A percentile compares a stretch with the other conserved stretches of the same genome.
phyloP scores from a whole-genome alignment of 2,797 vertebrate genomes.

The Champsocephalus esox region DNA sequence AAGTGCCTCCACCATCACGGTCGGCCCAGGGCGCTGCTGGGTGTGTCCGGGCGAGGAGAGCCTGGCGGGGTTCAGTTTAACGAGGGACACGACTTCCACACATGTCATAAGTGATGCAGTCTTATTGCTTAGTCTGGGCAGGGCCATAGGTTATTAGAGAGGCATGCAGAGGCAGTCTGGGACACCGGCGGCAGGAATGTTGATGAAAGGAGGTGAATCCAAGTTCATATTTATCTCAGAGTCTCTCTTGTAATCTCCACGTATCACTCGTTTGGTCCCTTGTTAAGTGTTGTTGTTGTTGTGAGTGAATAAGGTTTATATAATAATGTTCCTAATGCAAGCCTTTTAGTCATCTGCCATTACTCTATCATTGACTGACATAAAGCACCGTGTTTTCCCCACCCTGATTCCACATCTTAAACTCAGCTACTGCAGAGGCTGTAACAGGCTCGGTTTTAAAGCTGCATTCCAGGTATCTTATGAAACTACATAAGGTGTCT shows the following conservation, averaged over 20 bases:
- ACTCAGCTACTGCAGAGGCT: too few species aligned
- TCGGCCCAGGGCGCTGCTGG: conserved; percentile 24
- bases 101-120: conserved; percentile 63
- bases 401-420: too few species aligned
- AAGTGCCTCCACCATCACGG: conserved; percentile 16
- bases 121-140: conserved; percentile 56
- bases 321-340: too few species aligned
- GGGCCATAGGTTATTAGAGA: conserved; percentile 52
- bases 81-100: conserved; percentile 47
- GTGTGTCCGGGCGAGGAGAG: conserved; percentile 19
- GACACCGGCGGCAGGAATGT: conserved; percentile 52
- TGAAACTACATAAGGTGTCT: too few species aligned
- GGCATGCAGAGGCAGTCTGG: conserved; percentile 31
- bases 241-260: background rate
- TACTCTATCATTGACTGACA: too few species aligned
- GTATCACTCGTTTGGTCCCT: background rate
- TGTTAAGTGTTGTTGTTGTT: too few species aligned
- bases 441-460: too few species aligned
- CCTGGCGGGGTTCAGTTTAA: conserved; percentile 36
- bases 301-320: too few species aligned
- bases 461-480: too few species aligned
- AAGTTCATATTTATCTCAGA: conserved; percentile 38
- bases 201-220: conserved; percentile 53
- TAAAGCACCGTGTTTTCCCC: too few species aligned
- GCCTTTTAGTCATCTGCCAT: too few species aligned